Evolutionary conservation across 2,797 vertebrate genomes (phyloP).

Genomic region (Rhynchonycteris naso): DNA sequence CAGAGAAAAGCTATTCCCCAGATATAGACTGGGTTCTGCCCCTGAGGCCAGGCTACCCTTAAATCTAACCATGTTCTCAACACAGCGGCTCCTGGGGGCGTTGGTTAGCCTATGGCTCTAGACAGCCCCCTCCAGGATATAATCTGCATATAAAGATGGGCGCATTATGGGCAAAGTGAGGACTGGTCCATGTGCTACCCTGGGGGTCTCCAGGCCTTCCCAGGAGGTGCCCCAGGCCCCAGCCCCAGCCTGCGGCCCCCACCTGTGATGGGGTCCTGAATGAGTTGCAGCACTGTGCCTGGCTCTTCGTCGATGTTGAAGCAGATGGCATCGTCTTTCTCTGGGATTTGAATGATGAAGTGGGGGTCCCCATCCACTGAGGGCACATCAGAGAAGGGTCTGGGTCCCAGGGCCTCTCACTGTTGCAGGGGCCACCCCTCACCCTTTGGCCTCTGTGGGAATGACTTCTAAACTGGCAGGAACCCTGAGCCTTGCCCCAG

Average conservation of each 20-base stretch:
- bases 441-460: neutral
- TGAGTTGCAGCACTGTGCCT: conserved; percentile 92
- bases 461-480: neutral
- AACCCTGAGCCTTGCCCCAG: neutral
- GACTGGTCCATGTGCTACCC: neutral
- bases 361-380: conserved; percentile 97
- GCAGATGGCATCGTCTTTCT: conserved; percentile 91
- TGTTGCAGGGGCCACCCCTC: neutral
- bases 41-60: neutral
- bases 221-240: neutral
- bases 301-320: conserved; percentile 95
- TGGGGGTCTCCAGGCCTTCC: neutral
- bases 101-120: neutral
- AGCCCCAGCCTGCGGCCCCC: neutral
- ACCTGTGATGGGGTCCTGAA: conserved; percentile 92
- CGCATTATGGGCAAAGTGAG: neutral
- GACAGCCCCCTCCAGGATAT: neutral
- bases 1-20: neutral
- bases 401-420: neutral
- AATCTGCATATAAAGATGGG: neutral
- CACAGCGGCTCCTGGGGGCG: neutral
- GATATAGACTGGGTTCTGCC: neutral
- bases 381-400: conserved; percentile 60
- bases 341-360: conserved; percentile 92
- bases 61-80: neutral